phyloP scores from a whole-genome alignment of 2,888 invertebrate genomes.

The Ornithoptera priamus region DNA sequence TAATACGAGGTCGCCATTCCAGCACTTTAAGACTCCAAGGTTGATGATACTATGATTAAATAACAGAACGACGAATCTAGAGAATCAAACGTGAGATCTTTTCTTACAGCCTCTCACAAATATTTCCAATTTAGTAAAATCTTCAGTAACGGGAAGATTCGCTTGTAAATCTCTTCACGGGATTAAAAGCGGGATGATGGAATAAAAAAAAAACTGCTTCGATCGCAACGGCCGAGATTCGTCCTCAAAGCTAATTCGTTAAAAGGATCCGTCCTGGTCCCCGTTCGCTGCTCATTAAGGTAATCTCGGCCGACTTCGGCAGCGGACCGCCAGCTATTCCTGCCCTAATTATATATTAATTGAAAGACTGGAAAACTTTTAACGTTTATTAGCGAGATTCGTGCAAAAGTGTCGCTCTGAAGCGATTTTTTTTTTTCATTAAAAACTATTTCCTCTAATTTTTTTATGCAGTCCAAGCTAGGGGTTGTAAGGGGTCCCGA shows the following conservation, averaged over 20 bases:
- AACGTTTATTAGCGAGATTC: slow-evolving; percentile 13
- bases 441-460: too few relatives aligned
- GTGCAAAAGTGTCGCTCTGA: slow-evolving; percentile 2
- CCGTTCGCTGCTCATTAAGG: slow-evolving; percentile 41
- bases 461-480: too few relatives aligned
- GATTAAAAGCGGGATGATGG: slow-evolving; percentile 4
- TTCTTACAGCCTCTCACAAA: too few relatives aligned
- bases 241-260: slow-evolving; percentile 39
- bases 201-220: not conserved
- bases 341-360: slow-evolving; percentile 37
- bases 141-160: not conserved
- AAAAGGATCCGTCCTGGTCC: slow-evolving; percentile 37
- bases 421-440: not conserved
- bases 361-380: slow-evolving; percentile 30
- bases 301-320: slow-evolving; percentile 43
- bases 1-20: too few relatives aligned
- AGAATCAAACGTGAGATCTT: too few relatives aligned
- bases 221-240: slow-evolving; percentile 5
- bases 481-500: too few relatives aligned
- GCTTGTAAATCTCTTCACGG: not conserved
- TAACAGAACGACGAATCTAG: too few relatives aligned
- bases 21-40: too few relatives aligned
- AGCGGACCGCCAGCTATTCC: slow-evolving; percentile 14
- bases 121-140: not conserved
- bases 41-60: too few relatives aligned